Evolutionary conservation across 1,140 invertebrate genomes (phyloP), one percentile per base, ranked within the genome.

Genomic region (Calycopis cecrops): DNA sequence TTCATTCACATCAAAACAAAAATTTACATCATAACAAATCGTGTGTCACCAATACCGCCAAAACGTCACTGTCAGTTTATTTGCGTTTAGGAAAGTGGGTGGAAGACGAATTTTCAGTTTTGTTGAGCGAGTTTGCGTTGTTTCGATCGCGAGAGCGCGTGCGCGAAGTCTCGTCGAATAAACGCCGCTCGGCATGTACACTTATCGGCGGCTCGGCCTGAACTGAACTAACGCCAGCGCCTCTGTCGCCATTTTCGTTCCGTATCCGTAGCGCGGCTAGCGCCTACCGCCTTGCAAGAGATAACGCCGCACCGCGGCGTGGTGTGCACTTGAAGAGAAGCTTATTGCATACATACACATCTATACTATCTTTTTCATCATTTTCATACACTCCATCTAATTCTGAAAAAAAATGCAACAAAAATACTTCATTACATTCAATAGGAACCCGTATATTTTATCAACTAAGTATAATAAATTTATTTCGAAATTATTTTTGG

Each of bases 81-180:
- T 65, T 66, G 60, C 63, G 57, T 65, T 65, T 54, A 55, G 57
- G 59, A 73, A 59, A 69, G 75, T 66, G 76, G 74, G 71, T 76
- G 74, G 71, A 62, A 62, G 63, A 57, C 57, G 52, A 73, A 62
- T 67, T 73, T 71, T 18, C 48, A 51, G 63, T 67, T 59, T 67
- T 64, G 65, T 71, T 52, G 60, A 63, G 64, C 66, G 60, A 68
- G 67, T 73, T 71, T 67, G 64, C 59, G 65, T 68, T 93, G 93
- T 86, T 95, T 93, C 63, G 91, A 91, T 82, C 95, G 94, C 65
- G 96, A 84, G 63, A 90, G 89, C 65, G 96, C 89, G 82, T 95
- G 65, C 91, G 89, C 65, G 96, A 85, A 77, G 93, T 48, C 70
- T 69, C 35, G 57, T 48, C 16, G 56, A 57, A 18, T 73, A 69